Conservation (phyloP, 1,140 invertebrate species). For the Bathynomus jamesi region DNA sequence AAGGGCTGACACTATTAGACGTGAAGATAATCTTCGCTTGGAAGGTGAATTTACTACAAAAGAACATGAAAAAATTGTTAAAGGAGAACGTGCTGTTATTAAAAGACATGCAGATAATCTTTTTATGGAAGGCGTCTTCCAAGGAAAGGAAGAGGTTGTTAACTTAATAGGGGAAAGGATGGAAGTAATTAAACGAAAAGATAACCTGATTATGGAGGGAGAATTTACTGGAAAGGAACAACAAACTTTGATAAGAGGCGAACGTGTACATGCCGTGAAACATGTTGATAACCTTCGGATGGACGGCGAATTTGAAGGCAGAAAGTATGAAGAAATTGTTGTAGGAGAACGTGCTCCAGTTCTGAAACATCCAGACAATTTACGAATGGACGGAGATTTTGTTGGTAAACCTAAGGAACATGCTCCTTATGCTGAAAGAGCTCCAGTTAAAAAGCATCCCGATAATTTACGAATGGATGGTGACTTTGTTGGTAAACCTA, state of each 20-base stretch:
- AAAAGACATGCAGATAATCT: constrained; percentile 50
- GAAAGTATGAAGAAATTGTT: constrained; percentile 5
- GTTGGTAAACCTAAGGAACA: not conserved
- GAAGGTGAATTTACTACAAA: constrained; percentile 53
- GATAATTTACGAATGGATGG: constrained; percentile 41
- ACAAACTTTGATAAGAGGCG: constrained; percentile 20
- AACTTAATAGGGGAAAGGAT: constrained; percentile 39
- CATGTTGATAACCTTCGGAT: constrained; percentile 47
- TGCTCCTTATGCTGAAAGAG: constrained; percentile 43
- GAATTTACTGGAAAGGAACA: constrained; percentile 5
- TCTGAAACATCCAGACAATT: constrained; percentile 49
- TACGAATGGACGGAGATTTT: constrained; percentile 49
- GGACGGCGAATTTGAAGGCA: constrained; percentile 31
- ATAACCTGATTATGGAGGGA: constrained; percentile 27
- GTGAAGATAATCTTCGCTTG: constrained; percentile 50
- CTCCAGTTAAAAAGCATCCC: constrained; percentile 42
- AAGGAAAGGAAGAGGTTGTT: constrained; percentile 13
- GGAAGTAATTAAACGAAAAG: constrained; percentile 40
- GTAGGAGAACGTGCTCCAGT: constrained; percentile 41
- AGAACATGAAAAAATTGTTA: constrained; percentile 39
- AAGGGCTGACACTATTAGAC: constrained; percentile 40
- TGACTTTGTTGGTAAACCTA: constrained; percentile 38
- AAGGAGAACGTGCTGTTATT: constrained; percentile 27
- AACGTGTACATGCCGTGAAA: constrained; percentile 40
- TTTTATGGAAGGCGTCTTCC: constrained; percentile 52